These are phyloP conservation scores for Pollicipes pollicipes DNA, from an alignment of 1,140 invertebrate genomes.

Conservation along the genomic window DNA sequence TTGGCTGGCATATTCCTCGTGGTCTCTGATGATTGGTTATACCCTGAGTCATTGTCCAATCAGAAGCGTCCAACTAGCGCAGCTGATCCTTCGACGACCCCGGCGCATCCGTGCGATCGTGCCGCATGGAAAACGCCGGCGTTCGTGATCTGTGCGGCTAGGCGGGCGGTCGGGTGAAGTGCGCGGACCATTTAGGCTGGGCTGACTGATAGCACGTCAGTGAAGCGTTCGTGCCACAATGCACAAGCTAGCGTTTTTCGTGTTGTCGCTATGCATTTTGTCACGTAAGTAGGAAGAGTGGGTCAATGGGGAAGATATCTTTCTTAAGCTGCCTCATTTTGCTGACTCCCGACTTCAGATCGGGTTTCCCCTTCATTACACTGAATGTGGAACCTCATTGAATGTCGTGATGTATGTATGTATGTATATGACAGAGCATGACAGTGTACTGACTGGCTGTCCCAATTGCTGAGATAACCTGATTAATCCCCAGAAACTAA, in stretches of 20 bases:
- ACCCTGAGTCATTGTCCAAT: neutral
- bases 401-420: too few relatives aligned
- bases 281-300: neutral
- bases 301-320: too few relatives aligned
- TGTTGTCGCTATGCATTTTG: neutral
- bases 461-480: too few relatives aligned
- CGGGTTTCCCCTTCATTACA: too few relatives aligned
- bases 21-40: neutral
- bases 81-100: neutral
- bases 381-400: too few relatives aligned
- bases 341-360: too few relatives aligned
- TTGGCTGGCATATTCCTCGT: neutral
- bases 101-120: neutral
- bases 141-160: neutral
- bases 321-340: too few relatives aligned
- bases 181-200: neutral
- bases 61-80: neutral
- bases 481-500: too few relatives aligned
- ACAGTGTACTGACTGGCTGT: too few relatives aligned
- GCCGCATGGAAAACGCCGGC: neutral
- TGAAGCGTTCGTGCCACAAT: neutral
- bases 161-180: neutral
- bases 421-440: too few relatives aligned
- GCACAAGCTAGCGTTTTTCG: neutral
- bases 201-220: neutral